Base-by-base conservation (phyloP, 2,888 invertebrate species). In the Phyllotreta cruciferae region DNA sequence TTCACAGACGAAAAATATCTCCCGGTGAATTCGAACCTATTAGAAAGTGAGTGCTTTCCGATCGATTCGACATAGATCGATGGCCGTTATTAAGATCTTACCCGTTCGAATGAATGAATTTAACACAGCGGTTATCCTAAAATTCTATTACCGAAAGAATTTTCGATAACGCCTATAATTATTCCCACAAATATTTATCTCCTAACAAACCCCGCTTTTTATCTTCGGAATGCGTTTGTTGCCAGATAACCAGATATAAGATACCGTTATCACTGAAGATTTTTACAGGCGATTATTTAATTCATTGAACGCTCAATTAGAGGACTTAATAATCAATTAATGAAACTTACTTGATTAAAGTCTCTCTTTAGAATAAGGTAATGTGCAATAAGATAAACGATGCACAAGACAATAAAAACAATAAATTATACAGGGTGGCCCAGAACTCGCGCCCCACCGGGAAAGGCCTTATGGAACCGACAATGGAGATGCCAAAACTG, bases 141-240 rank as follows among this genome's bases (percentile, higher is more conserved):
- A 49, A 10, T 49, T 49, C 49, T 35, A 35, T n/a, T n/a, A n/a
- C 35, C 14, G 49, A 49, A 49, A 34, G 49, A 49, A 49, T 35
- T 49, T 49, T n/a, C 34, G 49, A 49, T 49, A 49, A 49, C 34
- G 49, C 36, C 49, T 49, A 34, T 49, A 35, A 49, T 49, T 49
- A 49, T 49, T 49, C 36, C 49, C 35, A 49, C 36, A 49, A 7
- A 49, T 10, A n/a, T 13, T 49, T 49, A 47, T 47, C 47, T 14
- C 24, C 34, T 24, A 14, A 9, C 5, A 13, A 34, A 24, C 14
- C 34, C 47, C 47, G 5, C 8, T 6, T 6, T n/a, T 14, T 47
- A 47, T 47, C 47, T 47, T 24, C 13, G 24, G 24, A 47, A 47
- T 47, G 45, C 11, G 45, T 45, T 45, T 45, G 14, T 14, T 45